Evolutionary conservation across 2,888 invertebrate genomes (phyloP).

Genomic region (Exocentrus adspersus): DNA sequence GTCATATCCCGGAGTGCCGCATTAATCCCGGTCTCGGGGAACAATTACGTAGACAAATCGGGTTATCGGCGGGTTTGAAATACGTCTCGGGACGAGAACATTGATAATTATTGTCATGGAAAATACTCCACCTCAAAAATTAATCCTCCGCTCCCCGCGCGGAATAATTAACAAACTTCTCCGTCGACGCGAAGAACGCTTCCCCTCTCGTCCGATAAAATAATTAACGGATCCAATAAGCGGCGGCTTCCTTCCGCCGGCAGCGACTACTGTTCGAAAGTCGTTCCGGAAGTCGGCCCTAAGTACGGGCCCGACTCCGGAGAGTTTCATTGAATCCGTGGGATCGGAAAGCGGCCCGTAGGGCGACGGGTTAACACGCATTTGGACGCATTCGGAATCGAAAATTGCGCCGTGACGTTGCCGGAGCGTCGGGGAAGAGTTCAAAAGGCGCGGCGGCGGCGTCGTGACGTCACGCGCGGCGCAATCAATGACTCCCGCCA

Average conservation of each 20-base stretch:
- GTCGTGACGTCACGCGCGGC: slow-evolving; percentile 14
- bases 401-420: slow-evolving; percentile 45
- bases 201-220: slow-evolving; percentile 24
- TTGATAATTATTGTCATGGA: too few species aligned
- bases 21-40: not conserved
- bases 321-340: slow-evolving; percentile 22
- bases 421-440: slow-evolving; percentile 21
- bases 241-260: slow-evolving; percentile 31
- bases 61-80: not conserved
- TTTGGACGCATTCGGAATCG: slow-evolving; percentile 44
- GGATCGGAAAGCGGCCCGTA: not conserved
- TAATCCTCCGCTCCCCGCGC: too few species aligned
- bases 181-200: too few species aligned
- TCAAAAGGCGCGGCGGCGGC: slow-evolving; percentile 7
- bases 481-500: slow-evolving; percentile 15
- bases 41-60: not conserved
- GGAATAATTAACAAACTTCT: too few species aligned
- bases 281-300: slow-evolving; percentile 29
- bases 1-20: slow-evolving; percentile 3
- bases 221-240: slow-evolving; percentile 37
- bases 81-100: too few species aligned
- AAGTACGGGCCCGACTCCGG: slow-evolving; percentile 24
- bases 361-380: slow-evolving; percentile 32
- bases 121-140: too few species aligned
- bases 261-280: slow-evolving; percentile 30